Evolutionary conservation across 2,113 vertebrate genomes (phyloP).

Genomic region (Speoplatyrhinus poulsoni): DNA sequence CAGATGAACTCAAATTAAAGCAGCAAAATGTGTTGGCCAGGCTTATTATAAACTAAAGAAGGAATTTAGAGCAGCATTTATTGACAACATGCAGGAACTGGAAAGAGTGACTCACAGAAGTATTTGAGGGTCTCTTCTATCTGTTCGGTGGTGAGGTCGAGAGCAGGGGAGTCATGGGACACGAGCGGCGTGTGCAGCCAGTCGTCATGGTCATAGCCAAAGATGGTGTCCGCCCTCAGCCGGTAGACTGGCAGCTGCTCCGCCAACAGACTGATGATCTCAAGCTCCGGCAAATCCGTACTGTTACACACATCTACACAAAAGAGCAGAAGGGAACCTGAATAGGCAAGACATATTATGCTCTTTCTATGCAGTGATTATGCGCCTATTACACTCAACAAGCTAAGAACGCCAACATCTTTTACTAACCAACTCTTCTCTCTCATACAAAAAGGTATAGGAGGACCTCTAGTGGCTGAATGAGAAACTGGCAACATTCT

Average conservation of each 20-base stretch:
- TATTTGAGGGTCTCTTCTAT: conserved; percentile 98
- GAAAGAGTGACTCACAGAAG: conserved; percentile 85
- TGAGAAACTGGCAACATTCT: conserved; percentile 12
- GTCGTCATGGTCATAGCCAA: conserved; percentile 97
- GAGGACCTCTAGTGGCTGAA: conserved; percentile 60
- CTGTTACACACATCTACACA: conserved; percentile 95
- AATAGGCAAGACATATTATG: not conserved
- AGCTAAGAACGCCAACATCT: not conserved
- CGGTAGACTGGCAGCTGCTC: conserved; percentile 96
- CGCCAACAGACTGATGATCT: conserved; percentile 97
- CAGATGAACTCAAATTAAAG: no score
- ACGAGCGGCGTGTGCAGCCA: conserved; percentile 97
- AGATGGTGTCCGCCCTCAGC: conserved; percentile 96
- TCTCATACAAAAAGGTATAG: conserved; percentile 4
- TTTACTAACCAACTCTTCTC: not conserved
- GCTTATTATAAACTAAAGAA: not conserved
- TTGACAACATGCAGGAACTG: not conserved
- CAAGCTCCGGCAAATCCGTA: conserved; percentile 96
- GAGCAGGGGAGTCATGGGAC: conserved; percentile 79
- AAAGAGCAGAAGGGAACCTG: conserved; percentile 17
- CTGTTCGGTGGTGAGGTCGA: conserved; percentile 94
- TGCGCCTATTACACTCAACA: no score
- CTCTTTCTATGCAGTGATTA: not conserved
- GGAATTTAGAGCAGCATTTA: not conserved
- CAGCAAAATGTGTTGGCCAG: no score